phyloP scores from a whole-genome alignment of 2,797 vertebrate genomes.

The Trematomus bernacchii region DNA sequence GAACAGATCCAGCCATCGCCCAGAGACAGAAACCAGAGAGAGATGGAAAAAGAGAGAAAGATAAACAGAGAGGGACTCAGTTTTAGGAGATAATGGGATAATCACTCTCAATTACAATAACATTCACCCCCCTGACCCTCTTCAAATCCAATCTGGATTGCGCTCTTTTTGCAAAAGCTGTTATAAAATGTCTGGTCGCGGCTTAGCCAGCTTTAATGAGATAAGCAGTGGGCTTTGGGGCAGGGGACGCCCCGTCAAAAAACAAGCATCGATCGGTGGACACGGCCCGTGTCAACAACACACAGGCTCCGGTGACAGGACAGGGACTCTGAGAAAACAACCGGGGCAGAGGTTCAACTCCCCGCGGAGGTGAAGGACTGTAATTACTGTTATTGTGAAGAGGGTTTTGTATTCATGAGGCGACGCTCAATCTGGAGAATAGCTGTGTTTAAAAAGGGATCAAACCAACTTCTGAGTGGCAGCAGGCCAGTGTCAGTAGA shows the following conservation, averaged over 20 bases:
- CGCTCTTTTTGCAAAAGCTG: constrained; percentile 71
- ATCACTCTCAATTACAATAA: constrained; percentile 84
- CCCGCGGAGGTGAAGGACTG: constrained; percentile 25
- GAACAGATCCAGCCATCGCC: constrained; percentile 53
- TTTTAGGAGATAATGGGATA: constrained; percentile 80
- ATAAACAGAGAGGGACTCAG: constrained; percentile 66
- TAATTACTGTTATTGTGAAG: constrained; percentile 67
- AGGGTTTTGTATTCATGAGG: constrained; percentile 57
- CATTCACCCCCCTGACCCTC: constrained; percentile 66
- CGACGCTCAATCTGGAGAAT: constrained; percentile 49
- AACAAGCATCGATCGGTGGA: constrained; percentile 52
- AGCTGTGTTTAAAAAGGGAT: constrained; percentile 24
- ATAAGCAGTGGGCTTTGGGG: constrained; percentile 71
- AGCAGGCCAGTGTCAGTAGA: constrained; percentile 27
- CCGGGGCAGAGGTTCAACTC: constrained; percentile 59
- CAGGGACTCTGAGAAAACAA: constrained; percentile 48
- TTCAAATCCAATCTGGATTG: constrained; percentile 72
- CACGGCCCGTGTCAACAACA: constrained; percentile 19
- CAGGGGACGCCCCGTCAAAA: constrained; percentile 45
- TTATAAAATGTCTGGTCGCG: constrained; percentile 69
- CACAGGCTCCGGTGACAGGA: constrained; percentile 23
- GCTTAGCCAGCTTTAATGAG: constrained; percentile 78
- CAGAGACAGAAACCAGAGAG: constrained; percentile 62
- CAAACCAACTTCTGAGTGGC: constrained; percentile 47
- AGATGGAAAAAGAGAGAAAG: constrained; percentile 52